Conservation (phyloP, 1,140 invertebrate species). For the Callitettix versicolor region DNA sequence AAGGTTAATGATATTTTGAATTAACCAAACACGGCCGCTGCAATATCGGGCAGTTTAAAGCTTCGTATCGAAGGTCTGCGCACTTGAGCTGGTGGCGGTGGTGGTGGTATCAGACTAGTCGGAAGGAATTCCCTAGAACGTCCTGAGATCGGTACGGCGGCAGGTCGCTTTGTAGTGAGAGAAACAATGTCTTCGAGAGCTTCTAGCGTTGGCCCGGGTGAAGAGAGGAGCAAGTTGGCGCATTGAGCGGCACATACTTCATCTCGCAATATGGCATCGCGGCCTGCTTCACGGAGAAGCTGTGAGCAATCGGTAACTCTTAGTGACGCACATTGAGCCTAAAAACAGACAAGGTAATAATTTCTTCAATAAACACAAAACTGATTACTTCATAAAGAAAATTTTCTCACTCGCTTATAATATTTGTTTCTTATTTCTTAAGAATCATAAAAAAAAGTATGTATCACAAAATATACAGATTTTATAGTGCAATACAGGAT, state of each 20-base stretch:
- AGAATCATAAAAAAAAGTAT: too few species aligned
- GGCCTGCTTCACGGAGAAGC: constrained; percentile 65
- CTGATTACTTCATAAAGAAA: too few species aligned
- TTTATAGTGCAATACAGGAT: too few species aligned
- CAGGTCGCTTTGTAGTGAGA: constrained; percentile 16
- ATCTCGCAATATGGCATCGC: constrained; percentile 69
- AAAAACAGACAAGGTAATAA: constrained; percentile 28
- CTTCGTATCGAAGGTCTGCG: constrained; percentile 7
- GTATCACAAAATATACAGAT: too few species aligned
- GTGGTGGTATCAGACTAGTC: constrained; percentile 33
- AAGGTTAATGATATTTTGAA: too few species aligned
- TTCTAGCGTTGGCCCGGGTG: constrained; percentile 24
- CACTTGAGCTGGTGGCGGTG: constrained; percentile 35
- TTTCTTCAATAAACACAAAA: background rate
- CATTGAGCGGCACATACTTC: constrained; percentile 86
- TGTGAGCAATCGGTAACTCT: constrained; percentile 79
- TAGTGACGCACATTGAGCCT: constrained; percentile 82
- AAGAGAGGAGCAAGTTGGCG: constrained; percentile 44
- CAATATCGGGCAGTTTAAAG: constrained; percentile 13
- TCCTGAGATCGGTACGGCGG: background rate
- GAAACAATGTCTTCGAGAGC: constrained; percentile 17
- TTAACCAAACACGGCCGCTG: background rate
- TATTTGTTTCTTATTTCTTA: too few species aligned
- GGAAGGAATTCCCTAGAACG: constrained; percentile 13
- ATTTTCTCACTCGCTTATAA: too few species aligned